Base-by-base conservation (phyloP, 2,888 invertebrate genomes). In the Diloba caeruleocephala region DNA sequence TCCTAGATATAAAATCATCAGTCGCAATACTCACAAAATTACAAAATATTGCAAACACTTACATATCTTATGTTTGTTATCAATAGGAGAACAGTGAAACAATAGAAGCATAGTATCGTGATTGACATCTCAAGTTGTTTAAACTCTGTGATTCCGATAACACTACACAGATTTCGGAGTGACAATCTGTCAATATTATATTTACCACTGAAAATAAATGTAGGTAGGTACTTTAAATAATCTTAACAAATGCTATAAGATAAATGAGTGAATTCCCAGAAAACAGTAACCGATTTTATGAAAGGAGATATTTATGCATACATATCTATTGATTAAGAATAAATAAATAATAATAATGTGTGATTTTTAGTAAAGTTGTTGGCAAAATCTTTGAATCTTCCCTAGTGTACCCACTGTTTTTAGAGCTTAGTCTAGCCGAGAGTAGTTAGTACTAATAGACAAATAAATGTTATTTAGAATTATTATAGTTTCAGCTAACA, bases 101-200 rank as follows among this genome's bases (percentile, higher is more conserved):
- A 28, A 39, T 34, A 34, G 29, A 12, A 42, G 6, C 3, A 58
- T n/a, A n/a, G 38, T 58, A 48, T 56, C 51, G 32, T 57, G 49
- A 63, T 56, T 71, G 62, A 61, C 57, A 63, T 43, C 42, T 31
- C 44, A 29, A 68, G 23, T 43, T 32, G 26, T 41, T 49, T 44
- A 44, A 60, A 48, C 39, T 46, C 57, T 57, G 38, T 57, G 58
- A 55, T 58, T 64, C 46, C 44, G 69, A 74, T 65, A 23, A 25
- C 12, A 15, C 3, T 10, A 33, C 12, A 37, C 6, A 21, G 2
- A 48, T 45, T 19, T 12, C 4, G 1, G 0, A 23, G 5, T 12
- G 12, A 36, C 5, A 19, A 34, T 29, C 7, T 25, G 6, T 15
- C 28, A 10, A 29, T 36, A 8, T 14, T n/a, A n/a, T n/a, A 3